Evolutionary conservation across 2,113 vertebrate species (phyloP), one percentile per base, ranked within the genome.

Genomic region (Peromyscus maniculatus): DNA sequence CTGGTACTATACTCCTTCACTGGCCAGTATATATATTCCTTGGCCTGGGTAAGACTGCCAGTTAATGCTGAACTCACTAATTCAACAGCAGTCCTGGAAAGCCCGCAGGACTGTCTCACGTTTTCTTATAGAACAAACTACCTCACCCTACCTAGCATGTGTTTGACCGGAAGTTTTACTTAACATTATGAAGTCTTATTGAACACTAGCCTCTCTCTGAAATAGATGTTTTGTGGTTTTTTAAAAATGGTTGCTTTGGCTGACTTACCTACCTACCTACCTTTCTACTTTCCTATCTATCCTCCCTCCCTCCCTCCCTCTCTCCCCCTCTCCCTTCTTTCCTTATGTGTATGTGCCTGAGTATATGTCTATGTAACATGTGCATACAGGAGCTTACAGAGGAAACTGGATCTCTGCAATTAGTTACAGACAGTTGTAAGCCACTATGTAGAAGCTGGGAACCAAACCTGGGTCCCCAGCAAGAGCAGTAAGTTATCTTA

Each of bases 161-260:
- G 0, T 72, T 62, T 39, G 28, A 80, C 64, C 78, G 93, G 49
- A 95, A 39, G 91, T 95, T 94, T 92, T 64, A 94, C 57, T 86
- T 33, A 90, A 31, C 17, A 33, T n/a, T 69, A 43, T 74, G 52
- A 96, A 90, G 92, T 71, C 11, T 90, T 19, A 89, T 36, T 28
- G 17, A 90, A 92, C 7, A 82, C 22, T 21, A 89, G 43, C 33
- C 39, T 96, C n/a, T 95, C 46, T 28, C 26, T 95, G 26, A 94
- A 83, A 84, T 21, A 36, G 26, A 36, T 31, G 12, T 39, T 71
- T 86, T 69, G 16, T 80, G 66, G 74, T 12, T 66, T 72, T 19
- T n/a, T 55, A 95, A 46, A 66, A 95, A 55, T 71, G 13, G 39
- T 13, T 93, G n/a, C 49, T 66, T 80, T 94, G 87, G 80, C 79